Percentiles rank a stretch among this genome's conserved stretches.
Conservation (phyloP, 2,797 vertebrate genomes). For the Iguana delicatissima region DNA sequence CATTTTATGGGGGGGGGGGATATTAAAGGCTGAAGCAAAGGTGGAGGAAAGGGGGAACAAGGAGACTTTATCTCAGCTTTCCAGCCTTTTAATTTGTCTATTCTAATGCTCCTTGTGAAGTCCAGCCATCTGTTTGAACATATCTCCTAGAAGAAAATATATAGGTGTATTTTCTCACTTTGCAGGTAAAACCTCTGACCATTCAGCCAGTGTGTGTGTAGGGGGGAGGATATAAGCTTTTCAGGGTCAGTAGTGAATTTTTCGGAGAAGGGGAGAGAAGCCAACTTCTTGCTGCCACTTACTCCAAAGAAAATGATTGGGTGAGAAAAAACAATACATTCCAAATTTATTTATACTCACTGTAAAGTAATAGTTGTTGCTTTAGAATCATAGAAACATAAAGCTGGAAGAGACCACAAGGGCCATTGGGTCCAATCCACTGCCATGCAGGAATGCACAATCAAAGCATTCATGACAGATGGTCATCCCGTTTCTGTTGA, state of each 20-base stretch:
- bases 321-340: too few species aligned
- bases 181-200: conserved; percentile 22
- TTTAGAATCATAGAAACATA: too few species aligned
- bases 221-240: background rate
- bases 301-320: background rate
- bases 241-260: background rate
- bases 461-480: too few species aligned
- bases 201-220: too few species aligned
- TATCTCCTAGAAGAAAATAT: background rate
- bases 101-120: background rate
- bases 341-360: too few species aligned
- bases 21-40: conserved; percentile 3
- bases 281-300: background rate
- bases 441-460: too few species aligned
- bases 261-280: background rate
- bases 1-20: background rate
- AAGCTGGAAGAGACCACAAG: too few species aligned
- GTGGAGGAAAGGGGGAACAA: background rate
- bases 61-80: background rate
- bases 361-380: too few species aligned
- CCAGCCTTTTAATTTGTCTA: conserved; percentile 16
- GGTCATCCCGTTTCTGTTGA: too few species aligned
- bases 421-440: too few species aligned
- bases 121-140: background rate
- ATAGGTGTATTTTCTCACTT: background rate